Evolutionary conservation across 2,888 invertebrate genomes (phyloP).

Genomic region (Augiades crinisus): DNA sequence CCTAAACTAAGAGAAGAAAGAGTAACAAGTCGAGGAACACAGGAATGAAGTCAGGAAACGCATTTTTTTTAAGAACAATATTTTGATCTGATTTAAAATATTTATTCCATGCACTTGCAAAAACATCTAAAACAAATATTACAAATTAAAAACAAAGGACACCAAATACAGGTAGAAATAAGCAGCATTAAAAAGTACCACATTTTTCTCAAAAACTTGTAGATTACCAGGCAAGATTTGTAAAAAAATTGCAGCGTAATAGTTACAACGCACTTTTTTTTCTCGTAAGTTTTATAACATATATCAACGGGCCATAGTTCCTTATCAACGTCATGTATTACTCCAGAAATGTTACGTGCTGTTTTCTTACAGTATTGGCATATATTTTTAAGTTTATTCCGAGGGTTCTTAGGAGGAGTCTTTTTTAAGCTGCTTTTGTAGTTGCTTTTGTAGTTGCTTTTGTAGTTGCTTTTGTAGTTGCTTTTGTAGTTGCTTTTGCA

Average conservation of each 20-base stretch:
- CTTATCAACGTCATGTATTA: slow-evolving; percentile 27
- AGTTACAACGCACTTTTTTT: too few species aligned
- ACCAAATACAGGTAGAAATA: slow-evolving; percentile 45
- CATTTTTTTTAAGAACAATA: too few species aligned
- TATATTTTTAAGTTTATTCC: not conserved
- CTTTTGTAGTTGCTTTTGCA: too few species aligned
- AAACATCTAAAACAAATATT: slow-evolving; percentile 39
- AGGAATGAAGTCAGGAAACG: too few species aligned
- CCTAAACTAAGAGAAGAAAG: too few species aligned
- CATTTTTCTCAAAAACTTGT: slow-evolving; percentile 32
- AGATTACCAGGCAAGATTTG: slow-evolving; percentile 35
- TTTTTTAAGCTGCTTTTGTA: too few species aligned
- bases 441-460: too few species aligned
- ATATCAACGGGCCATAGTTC: slow-evolving; percentile 26
- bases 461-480: too few species aligned
- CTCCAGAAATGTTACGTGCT: slow-evolving; percentile 9
- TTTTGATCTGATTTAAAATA: too few species aligned
- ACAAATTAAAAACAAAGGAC: slow-evolving; percentile 42
- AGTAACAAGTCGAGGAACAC: too few species aligned
- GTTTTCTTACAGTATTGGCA: not conserved
- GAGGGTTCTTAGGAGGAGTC: too few species aligned
- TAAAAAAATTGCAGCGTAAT: slow-evolving; percentile 44
- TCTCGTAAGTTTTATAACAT: too few species aligned
- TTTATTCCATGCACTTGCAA: slow-evolving; percentile 29
- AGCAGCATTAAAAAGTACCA: slow-evolving; percentile 34